Base-by-base conservation (phyloP, 2,113 vertebrate species). In the Riparia riparia region DNA sequence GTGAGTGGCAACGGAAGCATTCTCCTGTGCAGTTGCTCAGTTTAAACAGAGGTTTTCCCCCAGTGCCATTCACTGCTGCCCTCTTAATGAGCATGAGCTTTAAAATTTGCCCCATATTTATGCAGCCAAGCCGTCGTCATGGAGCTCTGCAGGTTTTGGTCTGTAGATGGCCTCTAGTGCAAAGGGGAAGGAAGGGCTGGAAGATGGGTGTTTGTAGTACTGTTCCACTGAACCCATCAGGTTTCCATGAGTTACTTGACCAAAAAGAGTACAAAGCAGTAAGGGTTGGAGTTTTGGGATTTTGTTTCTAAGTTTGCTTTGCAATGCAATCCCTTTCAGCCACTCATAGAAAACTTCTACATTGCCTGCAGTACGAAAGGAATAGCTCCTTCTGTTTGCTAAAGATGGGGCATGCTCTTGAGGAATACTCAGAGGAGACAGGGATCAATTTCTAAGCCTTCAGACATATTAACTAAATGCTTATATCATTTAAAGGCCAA, bases 281-380 rank as follows among this genome's bases (percentile, higher is more conserved):
- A 49, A 50, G 37, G 28, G 14, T 4, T 66, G 42, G 8, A 11
- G 1, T 1, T 68, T 79, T 1, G 5, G 58, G 51, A 29, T 87
- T 76, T 73, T 82, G n/a, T 72, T 90, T 47, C 14, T 7, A 21
- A 61, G 57, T 49, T 39, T n/a, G 10, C 32, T 54, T 54, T 47
- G 19, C 16, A 44, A 42, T 32, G 49, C 44, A 41, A 0, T 71
- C 41, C 12, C 20, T 8, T 91, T 63, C 44, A 71, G 45, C 37
- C 13, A 18, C 39, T 54, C 54, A 18, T 41, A 72, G 71, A 73
- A 76, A 82, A 69, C 31, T 66, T 74, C 10, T 21, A 4, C 1
- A 0, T 25, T 44, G 37, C 45, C 18, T 80, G 45, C 32, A 0
- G 0, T 65, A 8, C 0, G 0, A 73, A 88, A 70, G 34, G 29